Evolutionary conservation across 2,888 invertebrate genomes (phyloP), one percentile per base, ranked within the genome.

Genomic region (Sinhomidia bicolor): DNA sequence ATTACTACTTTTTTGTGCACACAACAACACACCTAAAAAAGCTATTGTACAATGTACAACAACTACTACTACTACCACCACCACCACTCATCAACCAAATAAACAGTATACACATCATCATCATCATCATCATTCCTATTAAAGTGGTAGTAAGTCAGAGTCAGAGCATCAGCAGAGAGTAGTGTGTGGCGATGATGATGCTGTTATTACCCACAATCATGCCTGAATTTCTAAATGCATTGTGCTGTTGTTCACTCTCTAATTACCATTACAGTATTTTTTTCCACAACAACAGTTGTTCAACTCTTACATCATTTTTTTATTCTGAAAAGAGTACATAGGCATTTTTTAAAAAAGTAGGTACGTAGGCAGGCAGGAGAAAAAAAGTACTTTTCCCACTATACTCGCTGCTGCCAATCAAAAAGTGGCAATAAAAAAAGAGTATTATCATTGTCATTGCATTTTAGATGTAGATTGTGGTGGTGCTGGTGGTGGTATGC

Each of bases 221-320:
- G 47, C 60, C 60, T 41, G 79, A 41, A 57, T 57, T 79, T 41
- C 23, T 79, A 79, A 79, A 79, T 60, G 79, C 79, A 57, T 60
- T 79, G 32, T 54, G 54, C 12, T 62, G 62, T 65, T 74, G 51
- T 47, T 76, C 44, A n/a, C 36, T 60, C 68, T 41, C 76, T 51
- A 57, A 65, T 68, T 62, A 44, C 26, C 36, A 71, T 60, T 81
- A 81, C 80, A 60, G 86, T 86, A 86, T 57, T 80, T 86, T 68
- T 71, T 74, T 85, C 26, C 68, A 78, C 29, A 68, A 68, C 51
- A 80, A 86, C 85, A 80, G 85, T 86, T 86, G 84, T 76, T 60
- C 84, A 71, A 32, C 74, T 60, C 51, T 76, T 76, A 51, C 51
- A 76, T 76, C 26, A 76, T 54, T 76, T 71, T 71, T 36, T 36